Conservation (phyloP, 2,888 invertebrate genomes). For the Amorpha juglandis region DNA sequence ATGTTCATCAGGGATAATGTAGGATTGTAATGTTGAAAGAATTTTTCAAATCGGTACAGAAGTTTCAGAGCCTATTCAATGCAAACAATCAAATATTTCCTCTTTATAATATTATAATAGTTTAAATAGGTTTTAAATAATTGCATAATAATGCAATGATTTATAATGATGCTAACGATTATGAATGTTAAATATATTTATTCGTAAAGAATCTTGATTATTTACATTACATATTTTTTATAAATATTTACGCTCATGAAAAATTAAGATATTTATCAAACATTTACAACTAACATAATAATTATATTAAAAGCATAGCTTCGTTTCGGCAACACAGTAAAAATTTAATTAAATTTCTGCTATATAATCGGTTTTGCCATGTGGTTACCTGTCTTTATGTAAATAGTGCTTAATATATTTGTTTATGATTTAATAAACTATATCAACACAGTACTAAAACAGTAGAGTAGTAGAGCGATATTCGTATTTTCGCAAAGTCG, state of each 20-base stretch:
- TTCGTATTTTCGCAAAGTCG: too few relatives aligned
- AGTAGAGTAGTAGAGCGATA: too few relatives aligned
- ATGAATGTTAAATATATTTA: not conserved
- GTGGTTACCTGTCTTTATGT: too few relatives aligned
- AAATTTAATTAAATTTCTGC: too few relatives aligned
- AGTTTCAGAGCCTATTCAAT: too few relatives aligned
- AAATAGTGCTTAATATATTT: not conserved
- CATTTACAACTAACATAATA: not conserved
- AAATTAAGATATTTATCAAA: not conserved
- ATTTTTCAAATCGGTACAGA: too few relatives aligned
- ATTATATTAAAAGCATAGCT: constrained; percentile 1
- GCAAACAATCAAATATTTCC: too few relatives aligned
- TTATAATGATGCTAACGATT: not conserved
- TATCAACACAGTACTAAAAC: not conserved
- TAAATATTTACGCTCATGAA: not conserved
- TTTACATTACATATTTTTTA: not conserved
- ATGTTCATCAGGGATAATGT: too few relatives aligned
- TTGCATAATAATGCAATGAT: not conserved
- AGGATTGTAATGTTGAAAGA: too few relatives aligned
- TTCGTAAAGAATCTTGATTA: not conserved
- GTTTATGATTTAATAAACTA: not conserved
- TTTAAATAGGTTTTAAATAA: not conserved
- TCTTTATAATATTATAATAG: too few relatives aligned
- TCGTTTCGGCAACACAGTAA: not conserved
- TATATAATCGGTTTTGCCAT: too few relatives aligned